phyloP scores from a whole-genome alignment of 1,140 invertebrate genomes.

The Cyphomyrmex costatus region DNA sequence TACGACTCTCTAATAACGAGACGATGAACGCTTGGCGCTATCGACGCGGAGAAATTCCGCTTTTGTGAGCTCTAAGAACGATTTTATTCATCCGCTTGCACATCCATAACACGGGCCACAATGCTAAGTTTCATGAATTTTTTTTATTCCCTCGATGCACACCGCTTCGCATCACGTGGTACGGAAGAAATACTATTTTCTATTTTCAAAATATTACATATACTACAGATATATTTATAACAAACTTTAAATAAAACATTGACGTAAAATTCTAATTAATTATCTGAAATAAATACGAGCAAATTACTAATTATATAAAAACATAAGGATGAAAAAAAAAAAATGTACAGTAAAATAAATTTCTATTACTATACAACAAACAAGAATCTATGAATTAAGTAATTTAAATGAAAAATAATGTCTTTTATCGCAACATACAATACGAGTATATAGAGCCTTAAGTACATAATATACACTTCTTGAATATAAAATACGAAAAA shows the following conservation, averaged over 20 bases:
- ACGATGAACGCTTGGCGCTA: conserved; percentile 51
- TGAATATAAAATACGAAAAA: neutral
- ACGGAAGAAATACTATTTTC: neutral
- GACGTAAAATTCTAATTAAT: neutral
- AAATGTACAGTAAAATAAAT: neutral
- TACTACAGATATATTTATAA: neutral
- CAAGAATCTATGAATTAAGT: neutral
- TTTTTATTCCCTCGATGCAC: conserved; percentile 8
- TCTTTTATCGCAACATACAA: neutral
- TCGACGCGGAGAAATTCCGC: conserved; percentile 67
- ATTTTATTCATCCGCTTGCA: conserved; percentile 59
- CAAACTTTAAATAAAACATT: neutral
- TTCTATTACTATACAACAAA: no score
- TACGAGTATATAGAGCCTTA: no score
- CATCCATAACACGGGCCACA: conserved; percentile 49
- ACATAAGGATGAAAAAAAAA: neutral
- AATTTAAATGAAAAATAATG: neutral
- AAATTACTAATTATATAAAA: neutral
- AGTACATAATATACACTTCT: neutral
- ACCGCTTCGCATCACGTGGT: neutral
- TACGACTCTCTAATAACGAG: conserved; percentile 75
- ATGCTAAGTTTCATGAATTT: conserved; percentile 55
- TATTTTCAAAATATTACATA: neutral
- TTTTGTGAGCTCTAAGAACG: conserved; percentile 69
- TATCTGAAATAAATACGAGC: neutral